These are phyloP conservation scores for Oncorhynchus clarkii DNA, from an alignment of 2,113 vertebrate species.

Conservation along the genomic window DNA sequence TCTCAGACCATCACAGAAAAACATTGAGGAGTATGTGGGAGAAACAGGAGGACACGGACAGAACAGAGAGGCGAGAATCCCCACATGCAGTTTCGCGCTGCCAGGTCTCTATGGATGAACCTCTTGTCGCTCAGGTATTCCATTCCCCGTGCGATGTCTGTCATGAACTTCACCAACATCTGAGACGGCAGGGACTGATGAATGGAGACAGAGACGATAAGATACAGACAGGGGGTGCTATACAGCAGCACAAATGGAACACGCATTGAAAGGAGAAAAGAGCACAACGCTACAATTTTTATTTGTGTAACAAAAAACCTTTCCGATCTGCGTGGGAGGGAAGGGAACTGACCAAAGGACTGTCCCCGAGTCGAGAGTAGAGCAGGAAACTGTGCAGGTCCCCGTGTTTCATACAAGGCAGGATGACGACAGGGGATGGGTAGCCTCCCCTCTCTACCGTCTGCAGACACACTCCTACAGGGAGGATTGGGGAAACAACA, in stretches of 20 bases:
- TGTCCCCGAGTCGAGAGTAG: constrained; percentile 86
- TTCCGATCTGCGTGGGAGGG: background rate
- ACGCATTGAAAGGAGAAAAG: background rate
- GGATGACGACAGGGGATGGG: constrained; percentile 87
- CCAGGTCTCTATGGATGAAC: constrained; percentile 90
- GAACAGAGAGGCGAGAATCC: constrained; percentile 26
- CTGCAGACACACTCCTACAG: constrained; percentile 87
- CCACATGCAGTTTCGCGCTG: constrained; percentile 93
- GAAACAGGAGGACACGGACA: background rate
- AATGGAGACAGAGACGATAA: constrained; percentile 6
- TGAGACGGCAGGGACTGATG: constrained; percentile 84
- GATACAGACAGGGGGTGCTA: background rate
- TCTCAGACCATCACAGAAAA: background rate
- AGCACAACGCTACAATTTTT: background rate
- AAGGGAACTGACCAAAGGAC: constrained; percentile 77
- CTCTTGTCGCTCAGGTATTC: constrained; percentile 87
- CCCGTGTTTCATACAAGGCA: constrained; percentile 92
- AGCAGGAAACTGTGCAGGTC: constrained; percentile 92
- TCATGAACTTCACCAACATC: constrained; percentile 91
- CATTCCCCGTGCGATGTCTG: constrained; percentile 89
- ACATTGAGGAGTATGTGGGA: background rate
- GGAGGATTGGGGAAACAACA: background rate
- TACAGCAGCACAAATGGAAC: background rate
- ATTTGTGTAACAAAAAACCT: background rate
- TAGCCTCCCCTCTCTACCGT: constrained; percentile 86